Conservation (phyloP, 2,888 invertebrate genomes). For the Pterostichus madidus region DNA sequence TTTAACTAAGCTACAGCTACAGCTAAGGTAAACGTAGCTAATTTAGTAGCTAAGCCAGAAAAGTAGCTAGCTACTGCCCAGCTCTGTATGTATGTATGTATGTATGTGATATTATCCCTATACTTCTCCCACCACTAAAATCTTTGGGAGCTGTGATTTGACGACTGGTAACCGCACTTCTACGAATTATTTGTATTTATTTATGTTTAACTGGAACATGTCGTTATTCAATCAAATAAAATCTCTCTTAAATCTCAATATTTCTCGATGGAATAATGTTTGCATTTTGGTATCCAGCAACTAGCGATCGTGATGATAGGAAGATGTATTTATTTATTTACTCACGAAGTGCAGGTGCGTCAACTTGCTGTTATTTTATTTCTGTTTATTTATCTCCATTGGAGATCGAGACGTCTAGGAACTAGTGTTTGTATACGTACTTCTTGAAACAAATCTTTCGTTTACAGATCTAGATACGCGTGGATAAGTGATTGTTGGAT, state of each 20-base stretch:
- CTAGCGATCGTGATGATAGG: neutral
- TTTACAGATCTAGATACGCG: slow-evolving; percentile 24
- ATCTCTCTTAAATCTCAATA: neutral
- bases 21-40: too few relatives aligned
- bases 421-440: slow-evolving; percentile 18
- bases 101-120: too few relatives aligned
- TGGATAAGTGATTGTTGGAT: slow-evolving; percentile 35
- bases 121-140: too few relatives aligned
- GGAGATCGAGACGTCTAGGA: slow-evolving; percentile 2
- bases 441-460: slow-evolving; percentile 38
- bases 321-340: slow-evolving; percentile 22
- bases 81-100: too few relatives aligned
- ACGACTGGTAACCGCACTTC: too few relatives aligned
- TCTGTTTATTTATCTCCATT: slow-evolving; percentile 35
- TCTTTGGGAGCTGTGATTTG: too few relatives aligned
- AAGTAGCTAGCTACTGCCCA: too few relatives aligned
- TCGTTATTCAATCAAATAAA: neutral
- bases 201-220: neutral
- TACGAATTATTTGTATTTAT: neutral
- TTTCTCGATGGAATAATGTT: neutral
- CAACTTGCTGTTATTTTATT: slow-evolving; percentile 25
- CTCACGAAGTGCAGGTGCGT: slow-evolving; percentile 24
- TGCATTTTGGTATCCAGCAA: too few relatives aligned
- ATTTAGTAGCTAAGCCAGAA: too few relatives aligned
- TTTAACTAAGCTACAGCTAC: too few relatives aligned